phyloP scores from a whole-genome alignment of 2,888 invertebrate species.

The Pristionchus mayeri region DNA sequence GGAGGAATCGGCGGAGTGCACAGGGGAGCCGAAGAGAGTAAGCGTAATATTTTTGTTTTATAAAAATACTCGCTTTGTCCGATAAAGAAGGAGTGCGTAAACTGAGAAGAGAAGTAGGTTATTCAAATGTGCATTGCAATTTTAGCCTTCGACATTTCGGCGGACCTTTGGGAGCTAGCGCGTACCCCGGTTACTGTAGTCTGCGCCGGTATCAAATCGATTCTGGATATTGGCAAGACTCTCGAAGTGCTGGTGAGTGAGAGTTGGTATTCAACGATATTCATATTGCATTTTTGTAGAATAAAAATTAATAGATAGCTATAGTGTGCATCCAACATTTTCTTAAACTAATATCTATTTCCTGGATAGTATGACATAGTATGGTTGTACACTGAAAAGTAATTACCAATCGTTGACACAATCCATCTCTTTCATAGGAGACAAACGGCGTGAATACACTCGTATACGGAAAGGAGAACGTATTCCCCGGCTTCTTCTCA shows the following conservation, averaged over 20 bases:
- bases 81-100: no score
- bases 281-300: no score
- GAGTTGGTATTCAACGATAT: no score
- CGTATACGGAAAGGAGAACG: conserved; percentile 82
- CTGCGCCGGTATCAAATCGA: conserved; percentile 96
- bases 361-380: no score
- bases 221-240: conserved; percentile 93
- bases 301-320: no score
- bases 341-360: no score
- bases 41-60: conserved; percentile 55
- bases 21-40: conserved; percentile 86
- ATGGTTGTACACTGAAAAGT: no score
- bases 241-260: conserved; percentile 90
- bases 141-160: conserved; percentile 88
- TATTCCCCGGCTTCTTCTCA: conserved; percentile 96
- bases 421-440: conserved; percentile 86
- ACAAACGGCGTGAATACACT: conserved; percentile 94
- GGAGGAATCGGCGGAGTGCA: conserved; percentile 96
- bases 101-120: no score
- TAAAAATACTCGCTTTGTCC: no score
- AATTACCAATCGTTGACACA: no score
- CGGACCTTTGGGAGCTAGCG: conserved; percentile 92
- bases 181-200: conserved; percentile 90
- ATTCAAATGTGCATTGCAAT: no score
- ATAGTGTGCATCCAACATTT: no score